Base-by-base conservation (phyloP, 2,797 vertebrate genomes). In the Myripristis murdjan region DNA sequence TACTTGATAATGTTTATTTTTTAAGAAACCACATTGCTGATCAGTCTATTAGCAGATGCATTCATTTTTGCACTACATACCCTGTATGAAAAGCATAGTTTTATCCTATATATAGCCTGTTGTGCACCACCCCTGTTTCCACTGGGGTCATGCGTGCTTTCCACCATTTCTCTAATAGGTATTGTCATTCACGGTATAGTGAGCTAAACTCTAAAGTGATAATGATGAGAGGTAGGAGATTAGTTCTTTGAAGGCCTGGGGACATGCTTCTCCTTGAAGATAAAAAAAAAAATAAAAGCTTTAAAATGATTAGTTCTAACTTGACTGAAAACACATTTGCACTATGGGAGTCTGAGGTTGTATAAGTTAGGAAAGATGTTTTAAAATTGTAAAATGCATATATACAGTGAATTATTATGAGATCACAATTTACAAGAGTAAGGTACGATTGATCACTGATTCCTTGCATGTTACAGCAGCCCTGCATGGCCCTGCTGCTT, bases 281-380 rank as follows among this genome's bases (percentile, higher is more conserved):
- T 87, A 78, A 89, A 85, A 90, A 78, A 89, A n/a, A 85, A 89
- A 70, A 84, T 39, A 70, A 75, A 46, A 18, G 64, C 78, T 82
- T 60, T 64, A 66, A 85, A 77, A 79, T 83, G 43, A 70, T 75
- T 72, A 78, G 81, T 72, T 46, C 24, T n/a, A 26, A 24, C 57
- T 18, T 15, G 48, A 20, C 14, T 47, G 12, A 41, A 41, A 41
- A 41, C 39, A 41, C 39, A 35, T 9, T 61, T 67, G 64, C 64
- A 49, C 51, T 23, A 75, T 56, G 53, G 37, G 49, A 66, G 64
- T 55, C 51, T 57, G 56, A 16, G 8, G 41, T 64, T 70, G 33
- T 35, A 10, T 73, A 47, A 6, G 53, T 22, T 61, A 59, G 70
- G 20, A 58, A 69, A 75, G 20, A 74, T 44, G 70, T 82, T 77